Base-by-base conservation (phyloP, 2,888 invertebrate genomes). In the Protodeltote pygarga region DNA sequence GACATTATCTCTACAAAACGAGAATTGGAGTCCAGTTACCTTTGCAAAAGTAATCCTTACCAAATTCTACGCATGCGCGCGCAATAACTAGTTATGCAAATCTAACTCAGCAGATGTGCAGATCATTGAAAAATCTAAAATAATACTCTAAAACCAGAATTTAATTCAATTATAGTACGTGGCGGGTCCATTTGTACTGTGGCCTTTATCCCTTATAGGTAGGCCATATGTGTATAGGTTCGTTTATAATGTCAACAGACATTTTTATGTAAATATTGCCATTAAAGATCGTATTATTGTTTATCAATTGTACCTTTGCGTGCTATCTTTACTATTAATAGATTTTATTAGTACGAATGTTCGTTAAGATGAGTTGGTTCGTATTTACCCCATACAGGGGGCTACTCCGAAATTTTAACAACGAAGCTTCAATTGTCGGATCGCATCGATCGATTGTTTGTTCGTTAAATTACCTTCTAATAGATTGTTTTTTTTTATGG, bases 211-310 rank as follows among this genome's bases (percentile, higher is more conserved):
- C 10, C 24, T 31, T 34, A 46, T 5, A 11, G 45, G 23, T 35
- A 15, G 34, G 17, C 27, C 28, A 32, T 45, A 42, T 24, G 34
- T 42, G 17, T 25, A 21, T 40, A 29, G 3, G 24, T 51, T 32
- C 25, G 3, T 48, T 59, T 51, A 49, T 64, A 77, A 74, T 75
- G 71, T 70, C 71, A 73, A 52, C 49, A 33, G 46, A 51, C 61
- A 75, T 75, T 72, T 77, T 77, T 77, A 77, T 77, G 77, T 62
- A 67, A 71, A 75, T 75, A 53, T 41, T 35, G 39, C 55, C 47
- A 44, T 37, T 41, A 73, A 73, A 70, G 66, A 67, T 65, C 69
- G 52, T 61, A 64, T 71, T 64, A 67, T 73, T 70, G 62, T 65
- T 67, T 65, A 62, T 69, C 64, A 52, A 58, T 65, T 60, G 64